Evolutionary conservation across 2,888 invertebrate species (phyloP), one percentile per base, ranked within the genome.

Genomic region (Eubasilissa splendida): DNA sequence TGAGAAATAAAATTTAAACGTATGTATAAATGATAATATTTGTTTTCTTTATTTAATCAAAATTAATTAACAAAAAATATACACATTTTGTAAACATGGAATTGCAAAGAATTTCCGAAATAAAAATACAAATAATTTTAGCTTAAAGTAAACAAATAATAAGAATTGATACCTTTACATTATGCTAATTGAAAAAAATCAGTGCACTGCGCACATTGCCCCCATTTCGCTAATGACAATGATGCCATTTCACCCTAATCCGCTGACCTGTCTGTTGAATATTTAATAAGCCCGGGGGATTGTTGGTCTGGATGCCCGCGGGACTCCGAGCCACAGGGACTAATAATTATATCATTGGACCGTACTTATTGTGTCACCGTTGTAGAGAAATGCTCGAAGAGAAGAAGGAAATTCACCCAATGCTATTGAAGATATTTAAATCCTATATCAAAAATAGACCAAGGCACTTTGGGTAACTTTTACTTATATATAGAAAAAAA

Each of bases 191-290:
- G n/a, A 42, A 58, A 76, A 22, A 76, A 76, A 76, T 76, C 76
- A 76, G 9, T 70, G 76, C 60, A 70, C 52, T n/a, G 53, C 59
- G 4, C 14, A 63, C 31, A 52, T 22, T 22, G 76, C 52, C 12
- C 52, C 53, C 52, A 22, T 52, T 58, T 52, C 59, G 52, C 76
- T 52, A 76, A 59, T 22, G 74, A 74, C 76, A 63, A 63, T 76
- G 53, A 63, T 60, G 76, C 59, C 76, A 50, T 63, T 76, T 50
- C 59, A 11, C 76, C 76, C 52, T 63, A 63, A 52, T 76, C 22
- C 76, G 63, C 58, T 76, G 76, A 76, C 60, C 76, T 53, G 76
- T 63, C 53, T 63, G 22, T 14, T 76, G 76, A 58, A 76, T 76
- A 76, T 76, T 63, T 76, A 42, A 76, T 53, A 58, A 76, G 76